These are phyloP conservation scores for Syrista parreyssii DNA, from an alignment of 2,888 invertebrate species.

Conservation along the genomic window DNA sequence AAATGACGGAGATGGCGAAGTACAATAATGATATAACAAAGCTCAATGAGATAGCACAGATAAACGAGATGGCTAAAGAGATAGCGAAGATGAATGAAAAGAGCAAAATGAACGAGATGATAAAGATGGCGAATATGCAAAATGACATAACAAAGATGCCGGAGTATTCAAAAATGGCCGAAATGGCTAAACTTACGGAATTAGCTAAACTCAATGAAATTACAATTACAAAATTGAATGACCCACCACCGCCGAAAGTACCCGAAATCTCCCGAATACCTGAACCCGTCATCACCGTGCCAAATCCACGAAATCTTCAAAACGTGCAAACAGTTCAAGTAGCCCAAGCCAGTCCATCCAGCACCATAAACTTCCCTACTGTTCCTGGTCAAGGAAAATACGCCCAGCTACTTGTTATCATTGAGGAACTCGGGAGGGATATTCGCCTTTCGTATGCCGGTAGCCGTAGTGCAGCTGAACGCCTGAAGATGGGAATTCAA, in stretches of 20 bases:
- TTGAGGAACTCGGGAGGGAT: conserved; percentile 67
- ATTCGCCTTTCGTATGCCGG: conserved; percentile 64
- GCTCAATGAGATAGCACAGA: conserved; percentile 59
- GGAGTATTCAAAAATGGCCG: conserved; percentile 63
- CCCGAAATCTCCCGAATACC: conserved; percentile 59
- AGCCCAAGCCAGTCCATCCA: conserved; percentile 57
- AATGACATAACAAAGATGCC: conserved; percentile 62
- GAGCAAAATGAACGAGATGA: conserved; percentile 63
- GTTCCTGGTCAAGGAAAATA: conserved; percentile 65
- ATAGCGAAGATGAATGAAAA: conserved; percentile 64
- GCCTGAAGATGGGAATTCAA: conserved; percentile 63
- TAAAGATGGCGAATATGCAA: conserved; percentile 63
- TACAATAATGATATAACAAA: conserved; percentile 59
- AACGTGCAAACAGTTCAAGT: conserved; percentile 58
- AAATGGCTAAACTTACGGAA: conserved; percentile 63
- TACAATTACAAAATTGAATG: conserved; percentile 62
- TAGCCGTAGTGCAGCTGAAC: conserved; percentile 62
- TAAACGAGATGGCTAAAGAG: conserved; percentile 64
- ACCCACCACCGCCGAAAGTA: conserved; percentile 53
- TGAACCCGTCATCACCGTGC: conserved; percentile 64
- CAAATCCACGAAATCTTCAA: conserved; percentile 62
- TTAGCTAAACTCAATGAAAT: conserved; percentile 64
- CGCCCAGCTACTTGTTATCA: conserved; percentile 63
- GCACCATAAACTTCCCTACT: conserved; percentile 59
- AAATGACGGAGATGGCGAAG: conserved; percentile 63